These are phyloP conservation scores for Antechinus flavipes DNA, from an alignment of 2,113 vertebrate species.

Conservation along the genomic window DNA sequence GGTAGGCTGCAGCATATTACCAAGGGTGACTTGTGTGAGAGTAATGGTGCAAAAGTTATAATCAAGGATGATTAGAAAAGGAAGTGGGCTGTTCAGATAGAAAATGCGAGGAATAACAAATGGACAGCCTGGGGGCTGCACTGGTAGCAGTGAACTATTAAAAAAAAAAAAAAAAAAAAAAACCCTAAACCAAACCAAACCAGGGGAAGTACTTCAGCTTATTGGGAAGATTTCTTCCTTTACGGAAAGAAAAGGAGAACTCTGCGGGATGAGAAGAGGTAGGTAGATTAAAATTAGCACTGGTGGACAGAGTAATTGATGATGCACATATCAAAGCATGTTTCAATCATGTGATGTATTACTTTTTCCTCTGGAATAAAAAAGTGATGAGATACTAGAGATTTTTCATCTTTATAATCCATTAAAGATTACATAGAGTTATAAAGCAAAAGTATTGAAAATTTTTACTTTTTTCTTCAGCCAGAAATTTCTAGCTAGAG, in stretches of 20 bases:
- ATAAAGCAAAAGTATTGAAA: background rate
- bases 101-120: background rate
- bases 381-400: background rate
- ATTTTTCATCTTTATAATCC: background rate
- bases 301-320: background rate
- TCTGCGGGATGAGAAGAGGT: background rate
- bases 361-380: constrained; percentile 7
- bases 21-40: background rate
- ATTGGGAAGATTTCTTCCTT: background rate
- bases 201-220: background rate
- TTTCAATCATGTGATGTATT: background rate
- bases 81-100: background rate
- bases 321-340: background rate
- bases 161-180: background rate
- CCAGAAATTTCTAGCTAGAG: background rate
- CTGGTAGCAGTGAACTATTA: background rate
- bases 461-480: background rate
- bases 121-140: background rate
- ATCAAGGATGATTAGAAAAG: background rate
- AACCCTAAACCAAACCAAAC: too few relatives aligned
- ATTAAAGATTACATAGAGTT: constrained; percentile 1
- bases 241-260: background rate
- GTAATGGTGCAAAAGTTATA: background rate
- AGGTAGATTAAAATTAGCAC: background rate
- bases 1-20: background rate